Base-by-base conservation (phyloP, 2,797 vertebrate species). In the Eidolon dupreanum region DNA sequence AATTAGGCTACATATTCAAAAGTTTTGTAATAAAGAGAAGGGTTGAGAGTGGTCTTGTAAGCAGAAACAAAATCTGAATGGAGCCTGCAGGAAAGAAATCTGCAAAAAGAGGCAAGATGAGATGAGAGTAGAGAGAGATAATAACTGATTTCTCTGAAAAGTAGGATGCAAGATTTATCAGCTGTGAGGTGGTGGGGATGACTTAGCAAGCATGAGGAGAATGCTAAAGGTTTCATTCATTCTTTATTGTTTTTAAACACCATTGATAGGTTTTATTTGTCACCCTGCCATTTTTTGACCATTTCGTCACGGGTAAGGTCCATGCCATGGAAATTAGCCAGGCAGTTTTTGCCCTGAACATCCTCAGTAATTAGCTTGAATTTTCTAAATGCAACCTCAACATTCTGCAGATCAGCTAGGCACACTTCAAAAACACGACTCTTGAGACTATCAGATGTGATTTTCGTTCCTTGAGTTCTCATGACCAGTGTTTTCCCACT, bases 141-240 rank as follows among this genome's bases (percentile, higher is more conserved):
- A 51, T 74, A 84, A 85, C 33, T 88, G 63, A 70, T 81, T 94
- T 88, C 12, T 75, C 6, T 82, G 3, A 66, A 51, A 82, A 86
- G 55, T 85, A 55, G 61, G 16, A 57, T 89, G 6, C 1, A 79
- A 83, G 51, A 65, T 93, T 71, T 57, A 38, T 66, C 24, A 66
- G 24, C 63, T 81, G n/a, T 86, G 20, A 88, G 20, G 5, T 22
- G 7, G 8, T 83, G 16, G 36, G 38, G 55, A 33, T 82, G 68
- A 41, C 53, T 66, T 82, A 78, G 49, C 63, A 63, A 68, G 20
- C 28, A 89, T 73, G 12, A 81, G 46, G 51, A 88, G 19, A 84
- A 19, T 65, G 22, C 46, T 66, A 49, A 94, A 82, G 12, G 19
- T 75, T 97, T 95, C 38, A 65, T 90, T 94, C 3, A 43, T 78